Conservation (phyloP, 2,113 vertebrate species). For the Corydoras maculifer region DNA sequence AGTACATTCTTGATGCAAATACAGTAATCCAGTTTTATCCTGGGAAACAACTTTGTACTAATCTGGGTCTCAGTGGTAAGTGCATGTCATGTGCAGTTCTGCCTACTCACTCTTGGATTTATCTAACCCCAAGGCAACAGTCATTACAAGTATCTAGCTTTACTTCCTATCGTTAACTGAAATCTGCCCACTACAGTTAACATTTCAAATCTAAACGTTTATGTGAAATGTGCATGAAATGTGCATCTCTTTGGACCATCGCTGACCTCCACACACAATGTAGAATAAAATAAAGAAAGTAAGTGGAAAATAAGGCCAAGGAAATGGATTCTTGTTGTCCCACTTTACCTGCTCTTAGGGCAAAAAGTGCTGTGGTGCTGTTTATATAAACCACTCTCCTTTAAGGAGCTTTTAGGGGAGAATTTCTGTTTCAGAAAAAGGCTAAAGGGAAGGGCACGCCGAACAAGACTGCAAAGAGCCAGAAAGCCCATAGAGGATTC, state of each 20-base stretch:
- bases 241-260: slow-evolving; percentile 19
- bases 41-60: slow-evolving; percentile 1
- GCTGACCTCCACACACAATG: slow-evolving; percentile 23
- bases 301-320: background rate
- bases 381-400: slow-evolving; percentile 24
- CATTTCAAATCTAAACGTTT: slow-evolving; percentile 6
- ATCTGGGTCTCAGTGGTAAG: slow-evolving; percentile 18
- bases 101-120: slow-evolving; percentile 9
- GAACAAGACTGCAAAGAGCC: slow-evolving; percentile 30
- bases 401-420: slow-evolving; percentile 37
- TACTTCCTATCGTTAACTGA: slow-evolving; percentile 16
- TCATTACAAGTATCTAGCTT: slow-evolving; percentile 30
- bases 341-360: slow-evolving; percentile 27
- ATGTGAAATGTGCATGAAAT: background rate
- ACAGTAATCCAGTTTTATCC: slow-evolving; percentile 6
- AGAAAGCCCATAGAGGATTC: slow-evolving; percentile 28
- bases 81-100: slow-evolving; percentile 12
- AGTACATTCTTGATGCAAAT: background rate
- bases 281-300: slow-evolving; percentile 26
- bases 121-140: slow-evolving; percentile 22
- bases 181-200: slow-evolving; percentile 5
- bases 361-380: slow-evolving; percentile 25
- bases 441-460: slow-evolving; percentile 25
- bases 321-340: slow-evolving; percentile 28
- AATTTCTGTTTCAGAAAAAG: slow-evolving; percentile 41